These are phyloP conservation scores for Umimayanthus chanpuru DNA, from an alignment of 92 coral and sea anemone species.

Conservation along the genomic window DNA sequence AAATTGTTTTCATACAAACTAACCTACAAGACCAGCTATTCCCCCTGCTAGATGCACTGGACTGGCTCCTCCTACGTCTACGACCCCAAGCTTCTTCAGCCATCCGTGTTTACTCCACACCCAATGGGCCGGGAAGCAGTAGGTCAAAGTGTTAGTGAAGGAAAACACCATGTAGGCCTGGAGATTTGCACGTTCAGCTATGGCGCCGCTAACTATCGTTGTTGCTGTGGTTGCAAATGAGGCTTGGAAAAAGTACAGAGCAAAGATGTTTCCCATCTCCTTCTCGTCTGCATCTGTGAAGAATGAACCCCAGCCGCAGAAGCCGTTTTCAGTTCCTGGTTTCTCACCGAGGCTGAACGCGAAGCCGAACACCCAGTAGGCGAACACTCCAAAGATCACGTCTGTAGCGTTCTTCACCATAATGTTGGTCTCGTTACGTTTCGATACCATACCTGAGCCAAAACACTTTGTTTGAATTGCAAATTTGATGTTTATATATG, in stretches of 20 bases:
- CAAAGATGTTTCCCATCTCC: slow-evolving; percentile 80
- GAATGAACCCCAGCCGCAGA: slow-evolving; percentile 82
- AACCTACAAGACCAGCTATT: slow-evolving; percentile 82
- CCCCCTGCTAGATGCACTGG: slow-evolving; percentile 90
- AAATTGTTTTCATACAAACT: neutral
- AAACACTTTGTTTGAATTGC: neutral
- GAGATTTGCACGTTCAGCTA: slow-evolving; percentile 82
- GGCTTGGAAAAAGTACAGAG: slow-evolving; percentile 84
- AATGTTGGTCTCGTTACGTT: slow-evolving; percentile 86
- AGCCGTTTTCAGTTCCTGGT: slow-evolving; percentile 53
- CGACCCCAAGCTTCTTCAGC: slow-evolving; percentile 78
- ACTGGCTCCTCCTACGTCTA: slow-evolving; percentile 92
- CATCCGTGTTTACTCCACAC: slow-evolving; percentile 92
- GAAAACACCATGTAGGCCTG: slow-evolving; percentile 84
- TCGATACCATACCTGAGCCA: slow-evolving; percentile 79
- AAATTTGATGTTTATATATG: neutral
- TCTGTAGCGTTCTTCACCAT: slow-evolving; percentile 90
- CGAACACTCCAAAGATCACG: slow-evolving; percentile 87
- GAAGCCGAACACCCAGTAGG: slow-evolving; percentile 89
- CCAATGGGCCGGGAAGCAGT: slow-evolving; percentile 92
- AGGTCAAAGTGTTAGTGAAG: slow-evolving; percentile 83
- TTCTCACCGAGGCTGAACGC: slow-evolving; percentile 76
- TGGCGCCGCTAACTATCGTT: slow-evolving; percentile 85
- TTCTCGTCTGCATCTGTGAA: slow-evolving; percentile 87
- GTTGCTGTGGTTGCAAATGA: slow-evolving; percentile 91